phyloP scores from a whole-genome alignment of 2,113 vertebrate species.

The Sebastes fasciatus region DNA sequence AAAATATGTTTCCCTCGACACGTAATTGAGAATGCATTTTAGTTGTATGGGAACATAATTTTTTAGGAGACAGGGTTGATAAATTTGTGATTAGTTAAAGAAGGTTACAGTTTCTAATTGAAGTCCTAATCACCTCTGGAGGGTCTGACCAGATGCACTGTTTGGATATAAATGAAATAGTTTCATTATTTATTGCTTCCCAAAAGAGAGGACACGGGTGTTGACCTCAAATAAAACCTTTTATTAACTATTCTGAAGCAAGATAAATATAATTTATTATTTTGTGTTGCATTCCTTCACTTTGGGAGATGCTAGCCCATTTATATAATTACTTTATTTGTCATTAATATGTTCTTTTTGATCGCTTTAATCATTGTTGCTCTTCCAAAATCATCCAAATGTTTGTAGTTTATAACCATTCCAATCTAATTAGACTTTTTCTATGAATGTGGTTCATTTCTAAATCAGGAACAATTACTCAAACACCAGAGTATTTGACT shows the following conservation, averaged over 20 bases:
- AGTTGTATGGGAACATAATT: too few species aligned
- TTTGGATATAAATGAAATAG: not conserved
- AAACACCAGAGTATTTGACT: not conserved
- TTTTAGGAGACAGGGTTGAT: too few species aligned
- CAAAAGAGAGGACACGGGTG: not conserved
- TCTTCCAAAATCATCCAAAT: not conserved
- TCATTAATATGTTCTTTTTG: not conserved
- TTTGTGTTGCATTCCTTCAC: slow-evolving; percentile 1
- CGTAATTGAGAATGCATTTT: too few species aligned
- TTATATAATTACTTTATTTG: not conserved
- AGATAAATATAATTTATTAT: not conserved
- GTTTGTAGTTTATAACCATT: not conserved
- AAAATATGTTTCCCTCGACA: too few species aligned
- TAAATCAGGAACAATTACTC: not conserved
- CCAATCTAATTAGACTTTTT: not conserved
- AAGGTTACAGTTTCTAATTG: not conserved
- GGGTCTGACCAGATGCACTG: not conserved
- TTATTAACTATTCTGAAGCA: not conserved
- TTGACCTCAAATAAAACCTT: slow-evolving; percentile 1
- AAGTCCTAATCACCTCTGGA: not conserved
- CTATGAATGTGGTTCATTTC: not conserved
- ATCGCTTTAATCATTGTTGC: not conserved
- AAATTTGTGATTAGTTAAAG: not conserved
- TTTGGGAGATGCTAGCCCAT: not conserved
- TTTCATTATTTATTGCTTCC: not conserved